Evolutionary conservation across 2,888 invertebrate genomes (phyloP).

Genomic region (Allophyes oxyacanthae): DNA sequence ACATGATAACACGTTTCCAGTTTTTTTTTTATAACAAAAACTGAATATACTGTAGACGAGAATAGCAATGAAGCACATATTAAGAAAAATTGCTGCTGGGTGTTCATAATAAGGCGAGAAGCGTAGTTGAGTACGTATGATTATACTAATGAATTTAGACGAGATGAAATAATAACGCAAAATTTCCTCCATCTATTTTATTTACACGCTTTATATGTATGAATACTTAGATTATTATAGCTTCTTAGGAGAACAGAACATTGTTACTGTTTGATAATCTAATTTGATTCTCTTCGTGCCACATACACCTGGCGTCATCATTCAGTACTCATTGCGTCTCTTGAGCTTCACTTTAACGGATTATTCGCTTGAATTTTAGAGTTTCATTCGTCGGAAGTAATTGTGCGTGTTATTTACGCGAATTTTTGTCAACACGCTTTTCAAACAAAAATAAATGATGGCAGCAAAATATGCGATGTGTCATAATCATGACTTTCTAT

Average conservation of each 20-base stretch:
- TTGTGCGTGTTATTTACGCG: constrained; percentile 32
- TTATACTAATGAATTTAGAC: constrained; percentile 47
- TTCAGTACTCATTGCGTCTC: constrained; percentile 23
- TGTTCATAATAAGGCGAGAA: constrained; percentile 35
- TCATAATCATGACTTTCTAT: constrained; percentile 40
- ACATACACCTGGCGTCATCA: constrained; percentile 33
- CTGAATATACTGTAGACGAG: constrained; percentile 30
- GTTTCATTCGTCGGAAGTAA: constrained; percentile 39
- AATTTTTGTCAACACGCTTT: constrained; percentile 34
- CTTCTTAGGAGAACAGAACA: constrained; percentile 6
- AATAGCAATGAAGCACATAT: constrained; percentile 44
- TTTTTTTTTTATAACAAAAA: constrained; percentile 18
- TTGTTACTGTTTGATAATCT: constrained; percentile 26
- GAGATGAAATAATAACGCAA: constrained; percentile 23
- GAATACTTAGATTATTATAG: neutral
- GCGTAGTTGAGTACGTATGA: constrained; percentile 18
- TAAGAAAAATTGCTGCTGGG: constrained; percentile 40
- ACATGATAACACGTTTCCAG: constrained; percentile 8
- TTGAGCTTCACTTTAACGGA: constrained; percentile 23
- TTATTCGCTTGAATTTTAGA: constrained; percentile 38
- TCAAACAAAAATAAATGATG: constrained; percentile 12
- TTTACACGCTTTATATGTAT: constrained; percentile 6
- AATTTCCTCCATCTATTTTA: constrained; percentile 29
- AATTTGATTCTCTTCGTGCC: constrained; percentile 23
- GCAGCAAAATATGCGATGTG: constrained; percentile 15